These are phyloP conservation scores for Phodopus roborovskii DNA, from an alignment of 2,113 vertebrate species.

Conservation along the genomic window DNA sequence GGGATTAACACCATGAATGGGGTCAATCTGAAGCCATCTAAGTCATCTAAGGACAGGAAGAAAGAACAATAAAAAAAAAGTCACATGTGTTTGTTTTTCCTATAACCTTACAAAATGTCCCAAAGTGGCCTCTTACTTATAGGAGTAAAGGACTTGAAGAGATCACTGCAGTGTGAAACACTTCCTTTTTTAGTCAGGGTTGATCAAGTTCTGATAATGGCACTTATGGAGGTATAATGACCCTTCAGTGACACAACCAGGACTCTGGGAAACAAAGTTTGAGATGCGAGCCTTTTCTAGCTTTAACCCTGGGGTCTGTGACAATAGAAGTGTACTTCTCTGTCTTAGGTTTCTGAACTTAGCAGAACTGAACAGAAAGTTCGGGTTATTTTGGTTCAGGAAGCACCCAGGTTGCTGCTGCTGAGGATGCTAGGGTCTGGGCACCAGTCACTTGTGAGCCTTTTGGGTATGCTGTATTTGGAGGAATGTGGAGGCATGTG, in stretches of 20 bases:
- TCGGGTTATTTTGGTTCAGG: conserved; percentile 41
- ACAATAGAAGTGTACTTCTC: conserved; percentile 15
- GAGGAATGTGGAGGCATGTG: conserved; percentile 90
- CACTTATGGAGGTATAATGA: background rate
- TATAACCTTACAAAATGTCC: background rate
- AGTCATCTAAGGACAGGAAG: background rate
- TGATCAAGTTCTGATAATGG: conserved; percentile 34
- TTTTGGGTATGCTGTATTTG: conserved; percentile 95
- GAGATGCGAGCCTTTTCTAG: conserved; percentile 47
- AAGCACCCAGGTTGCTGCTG: background rate
- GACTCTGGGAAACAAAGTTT: background rate
- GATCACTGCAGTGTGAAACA: background rate
- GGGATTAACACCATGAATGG: background rate
- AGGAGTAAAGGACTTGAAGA: background rate
- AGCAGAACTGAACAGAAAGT: background rate
- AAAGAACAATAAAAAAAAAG: background rate
- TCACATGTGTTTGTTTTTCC: background rate
- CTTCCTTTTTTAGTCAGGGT: background rate
- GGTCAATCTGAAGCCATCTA: background rate
- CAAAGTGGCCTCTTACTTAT: background rate
- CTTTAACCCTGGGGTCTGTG: conserved; percentile 65
- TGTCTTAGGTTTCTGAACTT: background rate
- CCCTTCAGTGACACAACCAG: background rate
- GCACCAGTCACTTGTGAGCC: conserved; percentile 93
- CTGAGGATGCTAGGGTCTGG: background rate